Percentiles rank a stretch among this genome's conserved stretches.
phyloP scores from a whole-genome alignment of 1,140 invertebrate genomes.

The Papilio dardanus region DNA sequence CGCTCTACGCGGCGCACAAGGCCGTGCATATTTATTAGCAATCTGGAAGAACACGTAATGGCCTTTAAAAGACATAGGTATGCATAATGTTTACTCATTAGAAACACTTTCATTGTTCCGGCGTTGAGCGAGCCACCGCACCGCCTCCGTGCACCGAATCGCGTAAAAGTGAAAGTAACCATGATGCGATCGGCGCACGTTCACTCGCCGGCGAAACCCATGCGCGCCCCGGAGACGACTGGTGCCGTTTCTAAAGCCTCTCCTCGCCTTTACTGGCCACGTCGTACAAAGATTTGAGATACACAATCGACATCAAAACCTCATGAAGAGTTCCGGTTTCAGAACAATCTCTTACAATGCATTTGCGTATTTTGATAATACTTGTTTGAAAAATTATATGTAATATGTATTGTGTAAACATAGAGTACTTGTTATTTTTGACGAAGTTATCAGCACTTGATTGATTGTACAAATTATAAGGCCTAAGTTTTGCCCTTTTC shows the following conservation, averaged over 20 bases:
- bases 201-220: conserved; percentile 39
- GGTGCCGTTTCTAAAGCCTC: conserved; percentile 24
- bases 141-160: conserved; percentile 62
- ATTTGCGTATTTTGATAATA: background rate
- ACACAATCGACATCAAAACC: background rate
- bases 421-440: background rate
- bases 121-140: conserved; percentile 49
- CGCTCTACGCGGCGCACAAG: background rate
- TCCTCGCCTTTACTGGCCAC: background rate
- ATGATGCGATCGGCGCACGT: conserved; percentile 62
- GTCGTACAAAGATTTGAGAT: background rate
- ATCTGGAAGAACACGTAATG: conserved; percentile 18
- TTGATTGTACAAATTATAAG: background rate
- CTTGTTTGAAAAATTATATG: background rate
- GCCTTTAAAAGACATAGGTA: conserved; percentile 31
- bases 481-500: background rate
- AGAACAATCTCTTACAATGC: background rate
- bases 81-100: conserved; percentile 50
- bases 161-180: conserved; percentile 72
- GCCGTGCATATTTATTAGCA: conserved; percentile 21
- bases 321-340: background rate
- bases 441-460: too few relatives aligned
- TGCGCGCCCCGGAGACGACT: conserved; percentile 5
- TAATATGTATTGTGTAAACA: background rate
- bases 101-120: conserved; percentile 71